Conservation (phyloP, 2,113 vertebrate species). For the Rhagologus leucostigma region DNA sequence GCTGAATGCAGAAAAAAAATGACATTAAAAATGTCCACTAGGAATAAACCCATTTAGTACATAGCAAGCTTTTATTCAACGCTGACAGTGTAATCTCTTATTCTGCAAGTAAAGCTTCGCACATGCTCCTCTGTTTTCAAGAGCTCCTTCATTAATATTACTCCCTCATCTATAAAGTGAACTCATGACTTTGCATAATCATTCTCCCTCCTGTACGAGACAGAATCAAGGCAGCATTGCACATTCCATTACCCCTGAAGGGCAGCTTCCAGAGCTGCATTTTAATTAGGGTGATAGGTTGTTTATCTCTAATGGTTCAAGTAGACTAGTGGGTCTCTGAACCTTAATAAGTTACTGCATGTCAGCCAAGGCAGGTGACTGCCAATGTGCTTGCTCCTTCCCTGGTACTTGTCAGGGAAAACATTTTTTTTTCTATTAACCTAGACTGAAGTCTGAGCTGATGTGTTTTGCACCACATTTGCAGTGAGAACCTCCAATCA, state of each 20-base stretch:
- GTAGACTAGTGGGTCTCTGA: background rate
- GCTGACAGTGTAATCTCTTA: conserved; percentile 64
- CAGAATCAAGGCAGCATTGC: background rate
- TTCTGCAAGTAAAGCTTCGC: conserved; percentile 72
- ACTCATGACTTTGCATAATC: conserved; percentile 82
- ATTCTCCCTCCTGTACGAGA: conserved; percentile 20
- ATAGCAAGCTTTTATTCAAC: conserved; percentile 65
- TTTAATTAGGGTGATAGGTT: background rate
- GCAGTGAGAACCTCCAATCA: background rate
- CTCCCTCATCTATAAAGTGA: conserved; percentile 46
- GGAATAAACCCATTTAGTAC: conserved; percentile 69
- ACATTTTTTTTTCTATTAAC: background rate
- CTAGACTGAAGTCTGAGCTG: background rate
- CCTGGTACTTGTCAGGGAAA: background rate
- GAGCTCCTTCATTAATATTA: conserved; percentile 66
- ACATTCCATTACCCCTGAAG: background rate
- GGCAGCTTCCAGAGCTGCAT: conserved; percentile 2
- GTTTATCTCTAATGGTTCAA: background rate
- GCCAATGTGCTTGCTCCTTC: background rate
- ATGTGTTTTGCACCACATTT: background rate
- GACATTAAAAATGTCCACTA: conserved; percentile 33
- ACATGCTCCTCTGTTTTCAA: conserved; percentile 74
- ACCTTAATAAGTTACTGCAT: background rate
- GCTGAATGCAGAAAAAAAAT: background rate
- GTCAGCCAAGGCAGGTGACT: background rate